phyloP scores from a whole-genome alignment of 2,797 vertebrate genomes.

The Pseudocheirus occidentalis region DNA sequence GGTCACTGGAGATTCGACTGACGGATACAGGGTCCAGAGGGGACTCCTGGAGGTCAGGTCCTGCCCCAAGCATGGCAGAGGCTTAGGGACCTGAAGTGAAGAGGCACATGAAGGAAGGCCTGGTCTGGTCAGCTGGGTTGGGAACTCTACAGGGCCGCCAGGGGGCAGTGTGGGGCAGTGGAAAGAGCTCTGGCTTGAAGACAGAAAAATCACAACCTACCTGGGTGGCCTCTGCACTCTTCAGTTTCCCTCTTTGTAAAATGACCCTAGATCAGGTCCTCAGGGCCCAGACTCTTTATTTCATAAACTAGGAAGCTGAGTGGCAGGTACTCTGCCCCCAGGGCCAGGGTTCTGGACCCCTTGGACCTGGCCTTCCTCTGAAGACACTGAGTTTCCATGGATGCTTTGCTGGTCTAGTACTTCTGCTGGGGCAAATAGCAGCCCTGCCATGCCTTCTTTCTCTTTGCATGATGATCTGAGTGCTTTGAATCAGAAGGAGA shows the following conservation, averaged over 20 bases:
- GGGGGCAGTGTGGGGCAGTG: background rate
- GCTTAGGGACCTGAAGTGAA: background rate
- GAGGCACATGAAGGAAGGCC: background rate
- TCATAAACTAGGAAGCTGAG: too few species aligned
- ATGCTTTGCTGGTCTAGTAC: background rate
- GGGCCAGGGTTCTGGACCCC: too few species aligned
- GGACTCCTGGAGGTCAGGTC: too few species aligned
- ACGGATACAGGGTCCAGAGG: too few species aligned
- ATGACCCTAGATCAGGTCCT: too few species aligned
- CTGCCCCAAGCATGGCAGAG: too few species aligned
- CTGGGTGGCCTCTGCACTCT: too few species aligned
- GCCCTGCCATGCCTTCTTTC: background rate
- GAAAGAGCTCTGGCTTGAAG: background rate
- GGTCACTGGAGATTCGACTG: accelerated
- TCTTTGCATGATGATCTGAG: background rate
- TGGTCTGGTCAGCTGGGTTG: background rate
- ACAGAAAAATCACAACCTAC: background rate
- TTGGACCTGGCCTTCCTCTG: too few species aligned
- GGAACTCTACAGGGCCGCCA: background rate
- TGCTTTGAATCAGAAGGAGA: background rate
- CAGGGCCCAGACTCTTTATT: too few species aligned
- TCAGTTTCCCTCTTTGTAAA: background rate
- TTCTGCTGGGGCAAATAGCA: background rate
- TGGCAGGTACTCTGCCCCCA: too few species aligned
- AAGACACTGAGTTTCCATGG: too few species aligned